Evolutionary conservation across 2,797 vertebrate species (phyloP).

Genomic region (Gymnopithys bicolor): DNA sequence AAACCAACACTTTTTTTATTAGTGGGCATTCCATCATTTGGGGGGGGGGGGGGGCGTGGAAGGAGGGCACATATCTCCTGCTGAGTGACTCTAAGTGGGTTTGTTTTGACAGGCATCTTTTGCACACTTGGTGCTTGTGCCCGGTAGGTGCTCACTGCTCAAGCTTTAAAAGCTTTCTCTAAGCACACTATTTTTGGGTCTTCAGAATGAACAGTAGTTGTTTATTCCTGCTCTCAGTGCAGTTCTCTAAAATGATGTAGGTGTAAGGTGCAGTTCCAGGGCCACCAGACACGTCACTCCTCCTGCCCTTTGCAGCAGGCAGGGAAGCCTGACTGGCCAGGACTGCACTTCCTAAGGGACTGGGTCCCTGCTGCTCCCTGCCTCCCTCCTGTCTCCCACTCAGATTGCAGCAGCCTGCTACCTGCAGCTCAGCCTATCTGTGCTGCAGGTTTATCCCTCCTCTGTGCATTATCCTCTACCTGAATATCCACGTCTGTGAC

Average conservation of each 20-base stretch:
- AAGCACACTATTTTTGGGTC: background rate
- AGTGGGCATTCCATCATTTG: background rate
- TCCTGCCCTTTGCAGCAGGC: background rate
- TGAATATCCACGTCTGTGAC: background rate
- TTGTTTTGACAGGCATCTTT: background rate
- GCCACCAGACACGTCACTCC: background rate
- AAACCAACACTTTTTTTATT: background rate
- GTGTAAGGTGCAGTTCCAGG: background rate
- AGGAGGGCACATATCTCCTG: background rate
- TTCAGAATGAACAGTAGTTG: background rate
- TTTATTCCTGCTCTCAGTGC: background rate
- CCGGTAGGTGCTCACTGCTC: rapidly evolving
- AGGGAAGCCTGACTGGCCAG: background rate
- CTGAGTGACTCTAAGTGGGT: background rate
- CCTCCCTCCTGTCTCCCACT: background rate
- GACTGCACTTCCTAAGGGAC: background rate
- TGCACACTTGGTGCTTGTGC: background rate
- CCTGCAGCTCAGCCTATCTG: background rate
- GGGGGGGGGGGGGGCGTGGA: too few relatives aligned
- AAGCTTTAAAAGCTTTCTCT: background rate
- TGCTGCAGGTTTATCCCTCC: background rate
- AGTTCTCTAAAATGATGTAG: background rate
- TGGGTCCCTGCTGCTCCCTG: background rate
- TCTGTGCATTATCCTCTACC: background rate
- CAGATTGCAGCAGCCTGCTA: background rate